These are phyloP conservation scores for Anser brachyrhynchus DNA, from an alignment of 2,113 vertebrate genomes.

Conservation along the genomic window DNA sequence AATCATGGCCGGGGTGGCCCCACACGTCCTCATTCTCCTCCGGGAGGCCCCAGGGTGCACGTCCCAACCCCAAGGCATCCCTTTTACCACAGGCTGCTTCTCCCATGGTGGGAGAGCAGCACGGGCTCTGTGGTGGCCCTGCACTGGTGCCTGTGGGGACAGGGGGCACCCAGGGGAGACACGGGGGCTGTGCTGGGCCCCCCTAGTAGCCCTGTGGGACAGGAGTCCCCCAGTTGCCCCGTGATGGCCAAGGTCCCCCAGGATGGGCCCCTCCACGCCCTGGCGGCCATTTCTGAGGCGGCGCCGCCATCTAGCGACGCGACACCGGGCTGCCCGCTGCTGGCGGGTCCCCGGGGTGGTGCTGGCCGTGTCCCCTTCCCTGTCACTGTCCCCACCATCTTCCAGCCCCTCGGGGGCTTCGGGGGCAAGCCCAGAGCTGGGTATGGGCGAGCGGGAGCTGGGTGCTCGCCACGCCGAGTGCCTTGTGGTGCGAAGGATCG, in stretches of 20 bases:
- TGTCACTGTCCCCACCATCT: neutral
- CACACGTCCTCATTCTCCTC: neutral
- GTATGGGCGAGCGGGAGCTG: rapidly evolving
- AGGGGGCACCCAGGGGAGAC: rapidly evolving
- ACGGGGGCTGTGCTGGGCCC: neutral
- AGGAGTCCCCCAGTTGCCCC: neutral
- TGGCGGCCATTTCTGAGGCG: neutral
- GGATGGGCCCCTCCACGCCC: rapidly evolving
- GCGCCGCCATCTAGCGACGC: slow-evolving; percentile 41
- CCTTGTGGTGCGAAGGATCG: rapidly evolving
- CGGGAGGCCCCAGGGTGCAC: rapidly evolving
- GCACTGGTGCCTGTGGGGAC: neutral
- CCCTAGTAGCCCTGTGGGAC: neutral
- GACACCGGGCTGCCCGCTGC: neutral
- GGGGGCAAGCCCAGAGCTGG: neutral
- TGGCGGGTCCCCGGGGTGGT: rapidly evolving
- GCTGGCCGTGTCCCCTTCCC: neutral
- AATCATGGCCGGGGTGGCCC: too few relatives aligned
- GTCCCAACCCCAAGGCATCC: rapidly evolving
- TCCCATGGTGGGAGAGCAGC: neutral
- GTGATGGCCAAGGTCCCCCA: neutral
- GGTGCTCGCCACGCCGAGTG: rapidly evolving
- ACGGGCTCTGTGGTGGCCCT: neutral
- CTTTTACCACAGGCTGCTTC: neutral
- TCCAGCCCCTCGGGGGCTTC: neutral